Evolutionary conservation across 2,113 vertebrate genomes (phyloP).

Genomic region (Thalassoma bifasciatum): DNA sequence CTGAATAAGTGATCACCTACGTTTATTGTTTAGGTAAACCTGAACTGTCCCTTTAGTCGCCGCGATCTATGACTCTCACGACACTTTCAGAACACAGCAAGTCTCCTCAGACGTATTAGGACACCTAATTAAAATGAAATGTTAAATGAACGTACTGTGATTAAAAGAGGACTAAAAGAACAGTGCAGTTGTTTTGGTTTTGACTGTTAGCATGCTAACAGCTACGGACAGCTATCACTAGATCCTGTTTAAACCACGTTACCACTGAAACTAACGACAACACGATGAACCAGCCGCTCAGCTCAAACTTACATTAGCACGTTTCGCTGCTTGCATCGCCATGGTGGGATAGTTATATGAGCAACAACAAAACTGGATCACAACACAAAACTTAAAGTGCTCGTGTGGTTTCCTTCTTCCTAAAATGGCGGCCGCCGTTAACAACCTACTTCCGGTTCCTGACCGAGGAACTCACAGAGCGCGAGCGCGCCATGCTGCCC

Average conservation of each 20-base stretch:
- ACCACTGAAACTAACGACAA: not conserved
- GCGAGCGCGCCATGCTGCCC: conserved; percentile 7
- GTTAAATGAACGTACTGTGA: not conserved
- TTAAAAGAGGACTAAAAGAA: too few relatives aligned
- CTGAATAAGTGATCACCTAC: too few relatives aligned
- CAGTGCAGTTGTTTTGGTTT: too few relatives aligned
- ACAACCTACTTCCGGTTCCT: conserved; percentile 26
- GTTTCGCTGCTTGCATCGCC: conserved; percentile 99
- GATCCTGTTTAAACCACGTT: not conserved
- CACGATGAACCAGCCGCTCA: fast-evolving
- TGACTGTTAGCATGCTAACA: conserved; percentile 39
- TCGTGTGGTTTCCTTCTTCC: not conserved
- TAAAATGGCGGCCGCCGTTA: conserved; percentile 58
- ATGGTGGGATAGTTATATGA: conserved; percentile 71
- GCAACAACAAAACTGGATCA: not conserved
- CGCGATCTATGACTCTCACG: too few relatives aligned
- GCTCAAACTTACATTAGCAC: conserved; percentile 91
- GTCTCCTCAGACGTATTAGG: too few relatives aligned
- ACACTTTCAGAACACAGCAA: too few relatives aligned
- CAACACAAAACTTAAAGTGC: too few relatives aligned
- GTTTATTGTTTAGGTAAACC: too few relatives aligned
- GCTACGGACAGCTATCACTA: conserved; percentile 1
- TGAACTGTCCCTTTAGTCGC: too few relatives aligned
- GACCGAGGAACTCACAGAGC: fast-evolving
- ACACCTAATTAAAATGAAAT: too few relatives aligned